Base-by-base conservation (phyloP, 2,113 vertebrate genomes). In the Catharus minimus region DNA sequence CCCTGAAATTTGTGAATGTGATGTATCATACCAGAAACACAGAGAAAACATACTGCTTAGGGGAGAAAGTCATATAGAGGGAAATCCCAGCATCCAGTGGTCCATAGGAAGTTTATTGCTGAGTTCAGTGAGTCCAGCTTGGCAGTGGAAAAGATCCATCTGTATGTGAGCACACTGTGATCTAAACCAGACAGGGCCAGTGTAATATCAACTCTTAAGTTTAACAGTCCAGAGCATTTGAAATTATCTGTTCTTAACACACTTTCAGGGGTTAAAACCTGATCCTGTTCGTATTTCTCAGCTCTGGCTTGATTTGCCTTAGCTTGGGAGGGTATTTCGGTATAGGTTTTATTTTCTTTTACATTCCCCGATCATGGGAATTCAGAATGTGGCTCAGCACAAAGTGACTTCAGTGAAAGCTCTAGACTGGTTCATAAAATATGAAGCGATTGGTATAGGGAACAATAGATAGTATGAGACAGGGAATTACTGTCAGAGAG, bases 341-440 rank as follows among this genome's bases (percentile, higher is more conserved):
- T 78, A 23, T 33, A 3, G 3, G 20, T 72, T 22, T 65, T 0
- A 3, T 68, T 86, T 83, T 69, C 28, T 88, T 88, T 73, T 57
- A 26, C 3, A 1, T 52, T 88, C 20, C 11, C 2, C 8, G 67
- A 0, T 55, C 1, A 1, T 27, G 44, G 9, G 9, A 46, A 58
- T 84, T 81, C 38, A 89, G 28, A n/a, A 38, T 9, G 8, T 69
- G 27, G 8, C 49, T 91, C 23, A 55, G n/a, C 57, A 56, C 32
- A 28, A 30, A 69, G 21, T 67, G 27, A 7, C n/a, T 89, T 80
- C 75, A 82, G 14, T 49, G 43, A 89, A 65, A 89, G 38, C 60
- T 88, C 60, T 76, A 56, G n/a, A 30, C 47, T 66, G 60, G 47
- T 41, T 88, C 19, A 67, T 84, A 75, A 90, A 86, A 58, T 39